A percentile compares a stretch with the other conserved stretches of the same genome.
Evolutionary conservation across 1,140 invertebrate genomes (phyloP).

Genomic region (Chlorops oryzae): DNA sequence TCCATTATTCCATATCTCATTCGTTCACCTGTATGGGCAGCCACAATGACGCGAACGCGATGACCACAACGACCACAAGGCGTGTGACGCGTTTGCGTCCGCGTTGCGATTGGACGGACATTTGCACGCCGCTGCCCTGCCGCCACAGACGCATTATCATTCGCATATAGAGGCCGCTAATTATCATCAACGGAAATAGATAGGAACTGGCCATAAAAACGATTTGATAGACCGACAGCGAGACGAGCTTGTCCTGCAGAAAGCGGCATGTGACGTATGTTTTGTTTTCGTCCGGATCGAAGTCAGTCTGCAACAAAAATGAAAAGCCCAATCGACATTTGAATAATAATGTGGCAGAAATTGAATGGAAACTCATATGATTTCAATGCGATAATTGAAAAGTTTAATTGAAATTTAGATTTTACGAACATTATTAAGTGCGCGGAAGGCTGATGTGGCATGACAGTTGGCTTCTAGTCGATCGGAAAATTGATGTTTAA

Average conservation of each 20-base stretch:
- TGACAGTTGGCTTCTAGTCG: no score
- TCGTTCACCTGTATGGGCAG: slow-evolving; percentile 79
- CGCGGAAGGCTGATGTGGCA: no score
- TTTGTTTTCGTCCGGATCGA: slow-evolving; percentile 20
- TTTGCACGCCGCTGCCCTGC: slow-evolving; percentile 64
- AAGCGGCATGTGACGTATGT: slow-evolving; percentile 27
- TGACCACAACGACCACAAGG: slow-evolving; percentile 88
- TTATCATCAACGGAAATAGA: slow-evolving; percentile 73
- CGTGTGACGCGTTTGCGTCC: slow-evolving; percentile 86
- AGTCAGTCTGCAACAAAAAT: slow-evolving; percentile 12
- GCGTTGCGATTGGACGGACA: slow-evolving; percentile 59
- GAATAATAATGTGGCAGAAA: neutral
- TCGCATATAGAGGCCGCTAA: slow-evolving; percentile 81
- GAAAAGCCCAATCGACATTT: neutral
- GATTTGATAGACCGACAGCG: slow-evolving; percentile 28
- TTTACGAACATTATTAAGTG: no score
- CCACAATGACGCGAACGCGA: slow-evolving; percentile 94
- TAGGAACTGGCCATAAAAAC: slow-evolving; percentile 54
- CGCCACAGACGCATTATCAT: slow-evolving; percentile 86
- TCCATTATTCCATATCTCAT: no score
- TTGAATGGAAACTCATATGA: no score
- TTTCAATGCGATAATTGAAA: no score
- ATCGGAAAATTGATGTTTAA: no score
- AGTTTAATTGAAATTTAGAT: no score
- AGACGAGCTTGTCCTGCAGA: slow-evolving; percentile 16